These are phyloP conservation scores for Mustela lutreola DNA, from an alignment of 2,113 vertebrate genomes.

Conservation along the genomic window DNA sequence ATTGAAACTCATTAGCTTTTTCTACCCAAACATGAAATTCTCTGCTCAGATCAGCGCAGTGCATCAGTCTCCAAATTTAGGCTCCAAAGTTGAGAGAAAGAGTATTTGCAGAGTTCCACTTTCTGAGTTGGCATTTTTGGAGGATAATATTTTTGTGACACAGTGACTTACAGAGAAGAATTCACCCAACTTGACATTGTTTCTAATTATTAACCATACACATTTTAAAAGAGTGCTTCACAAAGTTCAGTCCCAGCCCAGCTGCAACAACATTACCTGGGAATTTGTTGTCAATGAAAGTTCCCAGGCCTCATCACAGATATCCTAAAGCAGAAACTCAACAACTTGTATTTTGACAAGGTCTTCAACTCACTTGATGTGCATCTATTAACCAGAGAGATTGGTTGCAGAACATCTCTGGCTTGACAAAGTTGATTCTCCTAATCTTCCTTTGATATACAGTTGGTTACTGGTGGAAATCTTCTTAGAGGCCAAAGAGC, in stretches of 20 bases:
- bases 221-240: neutral
- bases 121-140: neutral
- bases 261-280: neutral
- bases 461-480: neutral
- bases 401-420: neutral
- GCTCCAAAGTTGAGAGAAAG: neutral
- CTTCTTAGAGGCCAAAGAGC: neutral
- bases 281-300: neutral
- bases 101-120: neutral
- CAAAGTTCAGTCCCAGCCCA: neutral
- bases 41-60: neutral
- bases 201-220: neutral
- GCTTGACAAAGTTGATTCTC: neutral
- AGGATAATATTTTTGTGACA: neutral
- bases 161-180: neutral
- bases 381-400: neutral
- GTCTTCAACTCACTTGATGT: neutral
- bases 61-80: too few species aligned
- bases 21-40: neutral
- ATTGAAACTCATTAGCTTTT: neutral
- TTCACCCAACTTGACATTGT: neutral
- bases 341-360: neutral
- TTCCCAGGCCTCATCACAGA: neutral
- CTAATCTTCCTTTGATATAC: neutral
- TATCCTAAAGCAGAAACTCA: neutral